Base-by-base conservation (phyloP, 2,113 vertebrate species). In the Dipodomys ordii region DNA sequence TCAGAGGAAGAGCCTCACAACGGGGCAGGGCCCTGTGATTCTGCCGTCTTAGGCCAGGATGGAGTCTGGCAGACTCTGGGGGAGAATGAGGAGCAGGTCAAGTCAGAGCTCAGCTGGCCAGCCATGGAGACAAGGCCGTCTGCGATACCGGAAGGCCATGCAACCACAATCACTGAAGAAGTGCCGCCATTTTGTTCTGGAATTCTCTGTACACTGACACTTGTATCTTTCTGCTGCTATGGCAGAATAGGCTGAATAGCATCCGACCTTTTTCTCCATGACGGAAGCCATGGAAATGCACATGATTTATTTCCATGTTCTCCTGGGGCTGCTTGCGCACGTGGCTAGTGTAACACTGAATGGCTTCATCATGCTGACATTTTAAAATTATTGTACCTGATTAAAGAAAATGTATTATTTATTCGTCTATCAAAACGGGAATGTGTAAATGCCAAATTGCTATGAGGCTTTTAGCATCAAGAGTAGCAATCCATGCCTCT, bases 351-450 rank as follows among this genome's bases (percentile, higher is more conserved):
- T 60, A 69, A 72, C 62, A 44, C 3, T 0, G 12, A 74, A 62
- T 64, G 78, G 13, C 22, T 92, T 44, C 27, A 60, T 69, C 72
- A 27, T 44, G 30, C 16, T 77, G 72, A 76, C 68, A 81, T 92
- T 92, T 93, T 49, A 12, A 69, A 95, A 92, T 67, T 3, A 82
- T 3, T 81, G 2, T 32, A 69, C 74, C 46, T 85, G 39, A 71
- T 85, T 90, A 83, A 68, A 20, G 35, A 11, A 92, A 78, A 53
- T 72, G 16, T 74, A 68, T 72, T 67, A 77, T 68, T 74, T 95
- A 93, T 71, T 73, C 39, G 87, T 35, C 18, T 32, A 92, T 53
- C 49, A 85, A 88, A 67, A 77, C 22, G 35, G 68, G 68, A 39
- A 57, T 49, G 32, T 68, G 25, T 27, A 91, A 92, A 91, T 11